Conservation (phyloP, 2,797 vertebrate genomes). For the Phrynocephalus forsythii region DNA sequence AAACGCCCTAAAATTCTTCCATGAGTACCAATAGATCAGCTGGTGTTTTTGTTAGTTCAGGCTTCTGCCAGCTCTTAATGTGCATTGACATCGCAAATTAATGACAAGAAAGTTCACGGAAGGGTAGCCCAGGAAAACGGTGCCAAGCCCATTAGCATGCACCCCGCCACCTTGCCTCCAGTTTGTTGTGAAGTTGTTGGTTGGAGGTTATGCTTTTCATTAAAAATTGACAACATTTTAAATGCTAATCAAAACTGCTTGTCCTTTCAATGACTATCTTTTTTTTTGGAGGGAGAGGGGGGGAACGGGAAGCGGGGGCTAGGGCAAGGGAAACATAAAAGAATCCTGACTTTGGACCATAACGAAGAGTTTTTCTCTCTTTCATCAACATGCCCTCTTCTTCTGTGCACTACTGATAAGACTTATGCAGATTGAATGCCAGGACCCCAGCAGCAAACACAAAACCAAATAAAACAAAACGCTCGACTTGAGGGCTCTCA, state of each 20-base stretch:
- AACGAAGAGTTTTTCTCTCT: constrained; percentile 63
- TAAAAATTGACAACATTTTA: constrained; percentile 83
- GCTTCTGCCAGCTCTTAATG: constrained; percentile 72
- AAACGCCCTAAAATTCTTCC: not conserved
- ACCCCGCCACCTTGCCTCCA: constrained; percentile 71
- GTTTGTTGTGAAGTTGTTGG: constrained; percentile 76
- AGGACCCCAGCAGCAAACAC: constrained; percentile 47
- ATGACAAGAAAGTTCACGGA: constrained; percentile 76
- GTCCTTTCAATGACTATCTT: constrained; percentile 79
- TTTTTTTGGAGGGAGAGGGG: constrained; percentile 31
- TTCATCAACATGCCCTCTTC: constrained; percentile 38
- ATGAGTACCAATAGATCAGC: constrained; percentile 35
- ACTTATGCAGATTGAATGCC: constrained; percentile 65
- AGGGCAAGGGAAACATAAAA: constrained; percentile 55
- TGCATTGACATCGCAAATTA: constrained; percentile 79
- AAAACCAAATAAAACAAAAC: constrained; percentile 35
- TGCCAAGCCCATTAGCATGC: constrained; percentile 77
- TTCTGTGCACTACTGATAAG: constrained; percentile 74
- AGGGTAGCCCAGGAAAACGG: constrained; percentile 75
- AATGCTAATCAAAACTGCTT: constrained; percentile 81
- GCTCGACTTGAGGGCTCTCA: constrained; percentile 46
- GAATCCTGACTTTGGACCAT: constrained; percentile 70
- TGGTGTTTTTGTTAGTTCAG: constrained; percentile 65
- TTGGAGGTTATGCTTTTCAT: constrained; percentile 80
- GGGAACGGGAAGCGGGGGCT: not conserved